Evolutionary conservation across 2,113 vertebrate genomes (phyloP), one percentile per base, ranked within the genome.

Genomic region (Gorsachius goisagi): DNA sequence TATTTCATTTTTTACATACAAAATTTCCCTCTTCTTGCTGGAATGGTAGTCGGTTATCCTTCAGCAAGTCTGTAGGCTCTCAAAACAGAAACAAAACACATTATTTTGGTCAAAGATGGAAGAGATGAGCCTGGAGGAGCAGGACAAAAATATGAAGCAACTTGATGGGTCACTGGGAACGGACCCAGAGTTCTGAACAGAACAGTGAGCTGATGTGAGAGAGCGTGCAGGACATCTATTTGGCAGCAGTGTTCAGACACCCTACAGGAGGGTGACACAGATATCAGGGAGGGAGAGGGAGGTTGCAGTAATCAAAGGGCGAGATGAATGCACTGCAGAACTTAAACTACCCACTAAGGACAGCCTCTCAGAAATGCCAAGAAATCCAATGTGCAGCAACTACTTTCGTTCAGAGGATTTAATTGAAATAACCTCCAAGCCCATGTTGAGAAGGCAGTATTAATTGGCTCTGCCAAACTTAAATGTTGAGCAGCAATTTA

Each of bases 361-460:
- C 21, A 91, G 56, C 18, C 71, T 89, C 60, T 84, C 71, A 87
- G 91, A 94, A 95, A 69, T 41, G 76, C 62, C 47, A 79, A 88
- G 93, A 85, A 84, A 93, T 93, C 78, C 45, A 55, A 30, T 77
- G 58, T 73, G 55, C 60, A 81, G 49, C 37, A 78, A 37, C 74
- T 56, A 52, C 58, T 96, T 85, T 88, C 2, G 6, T 52, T 79
- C 45, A 63, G 75, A 89, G 49, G 47, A 89, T 94, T 95, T 97
- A 95, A 88, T 81, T 84, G 93, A 92, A 96, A 88, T 90, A 93
- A 85, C 74, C 88, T 95, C 72, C 60, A 88, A 96, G 62, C 49
- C 74, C 12, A 6, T 59, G 49, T 96, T 90, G 75, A 92, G 94
- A 93, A 92, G 49, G 49, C 66, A 18, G 20, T 89, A 88, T 91